These are phyloP conservation scores for Ceryle rudis DNA, from an alignment of 2,797 vertebrate species.

Conservation along the genomic window DNA sequence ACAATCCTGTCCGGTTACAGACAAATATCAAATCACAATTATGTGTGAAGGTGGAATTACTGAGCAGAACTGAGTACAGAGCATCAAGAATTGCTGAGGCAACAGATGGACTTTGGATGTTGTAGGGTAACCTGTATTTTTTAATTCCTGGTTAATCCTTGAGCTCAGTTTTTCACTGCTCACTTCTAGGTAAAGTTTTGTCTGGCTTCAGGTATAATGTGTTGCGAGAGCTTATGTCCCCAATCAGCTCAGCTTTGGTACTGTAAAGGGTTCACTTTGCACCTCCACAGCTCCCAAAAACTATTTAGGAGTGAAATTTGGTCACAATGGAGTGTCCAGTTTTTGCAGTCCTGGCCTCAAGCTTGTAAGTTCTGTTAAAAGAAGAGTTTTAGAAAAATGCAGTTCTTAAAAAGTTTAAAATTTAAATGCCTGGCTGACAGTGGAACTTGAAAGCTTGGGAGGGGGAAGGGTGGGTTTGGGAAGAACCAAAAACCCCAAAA, in stretches of 20 bases:
- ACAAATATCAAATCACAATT: not conserved
- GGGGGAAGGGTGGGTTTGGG: no score
- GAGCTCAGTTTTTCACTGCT: not conserved
- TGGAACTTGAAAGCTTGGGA: not conserved
- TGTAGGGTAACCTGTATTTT: not conserved
- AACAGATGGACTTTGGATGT: not conserved
- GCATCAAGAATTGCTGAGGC: not conserved
- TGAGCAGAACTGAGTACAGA: not conserved
- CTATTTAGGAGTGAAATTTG: not conserved
- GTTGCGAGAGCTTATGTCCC: not conserved
- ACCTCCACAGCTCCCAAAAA: not conserved
- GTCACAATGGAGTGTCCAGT: not conserved
- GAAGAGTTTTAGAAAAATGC: not conserved
- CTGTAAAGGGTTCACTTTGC: not conserved
- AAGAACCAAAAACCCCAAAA: accelerated
- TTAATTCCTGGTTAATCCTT: not conserved
- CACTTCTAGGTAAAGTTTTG: not conserved
- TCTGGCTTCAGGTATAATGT: not conserved
- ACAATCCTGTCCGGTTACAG: not conserved
- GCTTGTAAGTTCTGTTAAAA: not conserved
- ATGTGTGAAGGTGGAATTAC: not conserved
- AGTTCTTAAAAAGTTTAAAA: not conserved
- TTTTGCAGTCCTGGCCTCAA: not conserved
- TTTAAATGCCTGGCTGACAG: not conserved
- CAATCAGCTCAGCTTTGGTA: not conserved